Evolutionary conservation across 1,140 invertebrate genomes (phyloP), one percentile per base, ranked within the genome.

Genomic region (Drosophila leontia): DNA sequence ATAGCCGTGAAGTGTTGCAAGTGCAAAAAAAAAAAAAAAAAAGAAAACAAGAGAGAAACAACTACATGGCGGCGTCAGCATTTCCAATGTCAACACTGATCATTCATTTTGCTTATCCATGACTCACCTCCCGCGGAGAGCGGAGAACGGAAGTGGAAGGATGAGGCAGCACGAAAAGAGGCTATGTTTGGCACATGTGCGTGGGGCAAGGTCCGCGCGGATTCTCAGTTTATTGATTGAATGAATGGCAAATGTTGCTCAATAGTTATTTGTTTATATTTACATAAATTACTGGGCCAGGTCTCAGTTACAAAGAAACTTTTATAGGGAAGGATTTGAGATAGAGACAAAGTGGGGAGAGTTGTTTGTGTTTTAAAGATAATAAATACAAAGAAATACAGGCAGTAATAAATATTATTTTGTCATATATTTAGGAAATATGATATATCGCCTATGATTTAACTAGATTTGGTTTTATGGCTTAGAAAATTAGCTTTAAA

Each of bases 31-130:
- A 19, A 63, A 44, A 45, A 44, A 26, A 45, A 5, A 29, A 29
- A 29, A 29, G 26, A 32, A 50, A 74, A 79, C 42, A 77, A 51
- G 4, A 50, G 48, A 6, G 47, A 51, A 51, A 44, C 63, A 42
- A 51, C 44, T 62, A 39, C 13, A 56, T 23, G 47, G 23, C 53
- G 57, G 29, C 57, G 80, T 82, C 82, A 77, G 80, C 77, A 78
- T 59, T 87, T 83, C 83, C 83, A 86, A 83, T 86, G 83, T 86
- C 83, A 86, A 83, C 70, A 70, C 50, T 65, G 80, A 88, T 86
- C 83, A 82, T 86, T 82, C 83, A 79, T 82, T 82, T 69, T 63
- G 58, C 75, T 87, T 76, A 82, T 82, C 75, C 82, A 61, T 86
- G 82, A 86, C 62, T 86, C 82, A 86, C 79, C 47, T 51, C 62